Conservation (phyloP, 2,797 vertebrate species). For the Platyrinchus mystaceus region DNA sequence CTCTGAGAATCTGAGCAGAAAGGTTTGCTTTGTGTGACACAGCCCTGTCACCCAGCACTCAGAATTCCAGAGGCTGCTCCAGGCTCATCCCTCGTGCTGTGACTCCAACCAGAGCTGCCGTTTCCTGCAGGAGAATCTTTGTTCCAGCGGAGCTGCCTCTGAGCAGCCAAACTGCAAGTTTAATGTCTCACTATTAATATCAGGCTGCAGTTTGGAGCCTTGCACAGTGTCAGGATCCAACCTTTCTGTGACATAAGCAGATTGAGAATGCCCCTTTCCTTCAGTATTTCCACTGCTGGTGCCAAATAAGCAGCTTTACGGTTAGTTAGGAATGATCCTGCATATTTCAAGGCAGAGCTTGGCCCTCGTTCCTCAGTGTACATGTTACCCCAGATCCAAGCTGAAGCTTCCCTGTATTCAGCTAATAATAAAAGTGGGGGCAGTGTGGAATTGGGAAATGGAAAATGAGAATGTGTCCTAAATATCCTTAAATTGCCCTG, state of each 20-base stretch:
- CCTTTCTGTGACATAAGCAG: constrained; percentile 51
- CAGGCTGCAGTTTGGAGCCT: constrained; percentile 44
- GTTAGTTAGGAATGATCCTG: constrained; percentile 58
- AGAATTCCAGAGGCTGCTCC: background rate
- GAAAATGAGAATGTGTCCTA: constrained; percentile 48
- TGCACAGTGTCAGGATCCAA: constrained; percentile 31
- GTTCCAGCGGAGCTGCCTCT: constrained; percentile 26
- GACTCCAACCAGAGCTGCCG: constrained; percentile 19
- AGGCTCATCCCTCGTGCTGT: constrained; percentile 5
- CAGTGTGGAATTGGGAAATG: constrained; percentile 29
- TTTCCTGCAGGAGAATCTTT: constrained; percentile 59
- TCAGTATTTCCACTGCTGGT: constrained; percentile 34
- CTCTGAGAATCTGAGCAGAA: background rate
- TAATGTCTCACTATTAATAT: constrained; percentile 60
- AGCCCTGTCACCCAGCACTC: background rate
- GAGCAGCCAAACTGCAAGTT: constrained; percentile 52
- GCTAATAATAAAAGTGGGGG: constrained; percentile 15
- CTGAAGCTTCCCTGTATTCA: constrained; percentile 36
- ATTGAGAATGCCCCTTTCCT: constrained; percentile 49
- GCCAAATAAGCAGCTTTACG: constrained; percentile 47
- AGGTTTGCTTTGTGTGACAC: background rate
- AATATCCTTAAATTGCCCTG: constrained; percentile 58
- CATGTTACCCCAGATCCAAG: constrained; percentile 33
- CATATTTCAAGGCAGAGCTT: constrained; percentile 29
- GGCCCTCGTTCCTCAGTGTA: constrained; percentile 26